A percentile compares a stretch with the other conserved stretches of the same genome.
Conservation (phyloP, 2,888 invertebrate genomes). For the Nudaria mundana region DNA sequence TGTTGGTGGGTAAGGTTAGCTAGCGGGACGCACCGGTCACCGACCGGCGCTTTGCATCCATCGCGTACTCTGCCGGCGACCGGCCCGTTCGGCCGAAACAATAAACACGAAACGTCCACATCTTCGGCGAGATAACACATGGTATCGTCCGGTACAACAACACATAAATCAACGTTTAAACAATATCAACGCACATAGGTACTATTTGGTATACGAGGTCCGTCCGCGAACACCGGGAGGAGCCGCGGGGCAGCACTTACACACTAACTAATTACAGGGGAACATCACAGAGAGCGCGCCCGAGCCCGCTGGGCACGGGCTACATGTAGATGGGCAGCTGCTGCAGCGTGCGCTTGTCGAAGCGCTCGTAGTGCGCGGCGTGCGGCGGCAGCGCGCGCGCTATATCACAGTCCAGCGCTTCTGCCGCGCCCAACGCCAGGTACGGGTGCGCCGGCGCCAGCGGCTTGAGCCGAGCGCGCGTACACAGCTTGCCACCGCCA, state of each 20-base stretch:
- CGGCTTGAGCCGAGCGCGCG: constrained; percentile 52
- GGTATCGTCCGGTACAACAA: constrained; percentile 60
- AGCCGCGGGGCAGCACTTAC: constrained; percentile 49
- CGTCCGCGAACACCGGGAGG: constrained; percentile 33
- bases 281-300: constrained; percentile 67
- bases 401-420: constrained; percentile 69
- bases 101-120: constrained; percentile 33
- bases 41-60: no score
- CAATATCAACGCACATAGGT: constrained; percentile 72
- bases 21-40: constrained; percentile 14
- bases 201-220: constrained; percentile 75
- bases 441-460: constrained; percentile 30
- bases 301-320: constrained; percentile 48
- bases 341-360: constrained; percentile 76
- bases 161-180: constrained; percentile 71
- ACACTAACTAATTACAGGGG: constrained; percentile 70
- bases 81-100: constrained; percentile 28
- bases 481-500: constrained; percentile 54
- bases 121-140: constrained; percentile 43
- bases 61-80: no score
- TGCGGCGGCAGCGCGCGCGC: constrained; percentile 65
- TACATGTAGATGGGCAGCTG: constrained; percentile 79
- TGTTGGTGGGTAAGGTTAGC: constrained; percentile 60
- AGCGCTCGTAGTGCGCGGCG: constrained; percentile 68
- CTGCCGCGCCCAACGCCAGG: constrained; percentile 18